These are phyloP conservation scores for Drosophila pseudoobscura DNA, from an alignment of 1,140 invertebrate species.

Conservation along the genomic window DNA sequence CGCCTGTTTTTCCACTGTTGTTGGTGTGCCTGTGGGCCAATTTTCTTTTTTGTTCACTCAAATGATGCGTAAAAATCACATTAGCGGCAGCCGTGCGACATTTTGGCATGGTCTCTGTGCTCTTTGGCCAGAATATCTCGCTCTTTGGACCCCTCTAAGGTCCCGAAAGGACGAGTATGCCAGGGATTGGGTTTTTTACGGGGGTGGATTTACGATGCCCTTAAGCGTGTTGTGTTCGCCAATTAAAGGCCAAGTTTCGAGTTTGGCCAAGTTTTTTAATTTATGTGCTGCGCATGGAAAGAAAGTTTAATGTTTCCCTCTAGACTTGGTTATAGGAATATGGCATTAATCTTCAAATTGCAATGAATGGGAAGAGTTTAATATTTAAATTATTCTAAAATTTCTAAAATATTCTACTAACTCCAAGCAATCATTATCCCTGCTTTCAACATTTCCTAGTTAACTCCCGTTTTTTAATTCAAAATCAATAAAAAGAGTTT, in stretches of 20 bases:
- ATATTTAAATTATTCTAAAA: too few relatives aligned
- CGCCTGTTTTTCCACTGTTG: slow-evolving; percentile 8
- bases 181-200: slow-evolving; percentile 7
- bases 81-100: slow-evolving; percentile 71
- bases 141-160: neutral
- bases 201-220: slow-evolving; percentile 8
- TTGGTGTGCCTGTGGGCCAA: slow-evolving; percentile 45
- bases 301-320: slow-evolving; percentile 21
- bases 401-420: too few relatives aligned
- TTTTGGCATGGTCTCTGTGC: slow-evolving; percentile 38
- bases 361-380: too few relatives aligned
- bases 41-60: slow-evolving; percentile 58
- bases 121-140: slow-evolving; percentile 10
- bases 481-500: too few relatives aligned
- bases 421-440: too few relatives aligned
- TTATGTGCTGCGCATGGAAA: slow-evolving; percentile 33
- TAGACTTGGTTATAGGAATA: neutral
- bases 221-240: slow-evolving; percentile 21
- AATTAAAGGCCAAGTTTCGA: slow-evolving; percentile 52
- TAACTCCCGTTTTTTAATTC: too few relatives aligned
- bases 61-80: slow-evolving; percentile 78
- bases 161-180: slow-evolving; percentile 19
- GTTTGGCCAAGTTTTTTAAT: slow-evolving; percentile 59
- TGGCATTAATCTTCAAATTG: neutral
- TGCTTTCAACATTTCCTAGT: too few relatives aligned